Conservation (phyloP, 1,140 invertebrate species). For the Ridgeia piscesae region DNA sequence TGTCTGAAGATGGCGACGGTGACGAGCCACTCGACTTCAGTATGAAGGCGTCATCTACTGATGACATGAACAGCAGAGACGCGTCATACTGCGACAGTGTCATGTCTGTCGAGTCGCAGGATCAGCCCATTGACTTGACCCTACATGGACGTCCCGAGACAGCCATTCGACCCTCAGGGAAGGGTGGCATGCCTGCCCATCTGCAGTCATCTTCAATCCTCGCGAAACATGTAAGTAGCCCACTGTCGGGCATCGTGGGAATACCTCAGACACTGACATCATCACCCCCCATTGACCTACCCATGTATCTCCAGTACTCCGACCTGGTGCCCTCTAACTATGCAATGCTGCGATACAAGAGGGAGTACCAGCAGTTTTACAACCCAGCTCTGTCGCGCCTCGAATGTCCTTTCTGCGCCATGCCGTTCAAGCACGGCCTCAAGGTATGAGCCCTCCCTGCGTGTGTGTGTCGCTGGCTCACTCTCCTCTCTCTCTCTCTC, state of each 20-base stretch:
- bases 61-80: background rate
- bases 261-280: background rate
- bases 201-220: background rate
- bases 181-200: background rate
- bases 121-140: conserved; percentile 43
- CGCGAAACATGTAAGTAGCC: background rate
- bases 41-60: background rate
- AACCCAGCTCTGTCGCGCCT: background rate
- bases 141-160: background rate
- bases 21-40: conserved; percentile 16
- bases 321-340: background rate
- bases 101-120: conserved; percentile 23
- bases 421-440: conserved; percentile 14
- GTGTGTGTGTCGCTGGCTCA: background rate
- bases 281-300: background rate
- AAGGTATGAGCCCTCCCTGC: conserved; percentile 10
- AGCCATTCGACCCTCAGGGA: background rate
- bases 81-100: background rate
- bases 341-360: background rate
- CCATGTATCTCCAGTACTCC: conserved; percentile 16
- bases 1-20: background rate
- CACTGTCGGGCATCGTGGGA: no score
- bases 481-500: no score
- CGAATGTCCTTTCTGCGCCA: conserved; percentile 12
- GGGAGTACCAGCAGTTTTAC: background rate